These are phyloP conservation scores for Enteromius unitaeniatus DNA, from an alignment of 2,797 vertebrate species.

Conservation along the genomic window DNA sequence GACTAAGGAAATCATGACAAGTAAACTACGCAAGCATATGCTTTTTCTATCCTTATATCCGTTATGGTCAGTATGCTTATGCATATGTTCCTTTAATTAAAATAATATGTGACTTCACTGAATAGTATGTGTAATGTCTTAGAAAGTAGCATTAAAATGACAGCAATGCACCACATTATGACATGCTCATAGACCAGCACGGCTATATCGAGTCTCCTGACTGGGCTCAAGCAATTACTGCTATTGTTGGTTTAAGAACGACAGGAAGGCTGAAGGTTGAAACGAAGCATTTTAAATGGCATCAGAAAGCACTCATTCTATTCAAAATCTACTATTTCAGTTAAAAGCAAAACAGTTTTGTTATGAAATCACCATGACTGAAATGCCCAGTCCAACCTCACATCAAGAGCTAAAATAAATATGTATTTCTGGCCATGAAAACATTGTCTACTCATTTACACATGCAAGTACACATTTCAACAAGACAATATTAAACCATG, in stretches of 20 bases:
- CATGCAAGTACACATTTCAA: background rate
- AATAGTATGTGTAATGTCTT: conserved; percentile 25
- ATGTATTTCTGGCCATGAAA: background rate
- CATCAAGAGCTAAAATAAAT: too few relatives aligned
- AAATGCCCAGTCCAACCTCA: background rate
- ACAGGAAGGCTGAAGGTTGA: conserved; percentile 52
- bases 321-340: background rate
- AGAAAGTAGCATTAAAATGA: conserved; percentile 52
- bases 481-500: background rate
- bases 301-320: background rate
- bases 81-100: background rate
- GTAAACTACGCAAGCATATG: conserved; percentile 12
- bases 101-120: background rate
- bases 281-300: conserved; percentile 38
- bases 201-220: conserved; percentile 56
- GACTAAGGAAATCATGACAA: conserved; percentile 59
- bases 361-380: background rate
- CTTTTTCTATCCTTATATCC: background rate
- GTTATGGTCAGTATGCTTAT: background rate
- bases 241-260: conserved; percentile 50
- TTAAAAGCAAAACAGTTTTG: conserved; percentile 1
- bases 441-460: background rate
- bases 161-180: conserved; percentile 41
- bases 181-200: conserved; percentile 35
- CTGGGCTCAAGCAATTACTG: conserved; percentile 36